phyloP scores from a whole-genome alignment of 2,113 vertebrate genomes.

The Synodontis membranacea region DNA sequence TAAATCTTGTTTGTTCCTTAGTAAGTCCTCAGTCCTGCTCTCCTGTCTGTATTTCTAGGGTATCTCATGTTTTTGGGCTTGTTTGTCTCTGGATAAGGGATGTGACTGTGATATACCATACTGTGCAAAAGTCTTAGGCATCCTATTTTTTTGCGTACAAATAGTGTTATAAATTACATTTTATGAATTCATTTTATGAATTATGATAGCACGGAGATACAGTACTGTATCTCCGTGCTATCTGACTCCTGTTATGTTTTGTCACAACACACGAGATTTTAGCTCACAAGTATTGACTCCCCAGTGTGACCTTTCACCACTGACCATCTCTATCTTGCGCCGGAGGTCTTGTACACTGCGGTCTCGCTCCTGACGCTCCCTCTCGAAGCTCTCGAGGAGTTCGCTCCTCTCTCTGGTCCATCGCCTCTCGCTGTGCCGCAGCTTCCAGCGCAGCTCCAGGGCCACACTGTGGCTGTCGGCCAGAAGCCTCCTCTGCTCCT shows the following conservation, averaged over 20 bases:
- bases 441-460: slow-evolving; percentile 90
- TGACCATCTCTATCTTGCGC: slow-evolving; percentile 83
- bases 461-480: slow-evolving; percentile 84
- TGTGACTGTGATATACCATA: not conserved
- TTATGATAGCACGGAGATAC: no score
- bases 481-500: slow-evolving; percentile 85
- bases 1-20: not conserved
- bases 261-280: not conserved
- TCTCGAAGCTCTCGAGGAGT: slow-evolving; percentile 82
- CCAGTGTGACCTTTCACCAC: not conserved
- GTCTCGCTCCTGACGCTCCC: slow-evolving; percentile 85
- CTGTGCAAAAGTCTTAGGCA: no score
- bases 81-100: not conserved
- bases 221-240: not conserved
- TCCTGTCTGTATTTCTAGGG: not conserved
- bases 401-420: slow-evolving; percentile 87
- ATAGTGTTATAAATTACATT: no score
- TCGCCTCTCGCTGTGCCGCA: slow-evolving; percentile 86
- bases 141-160: no score
- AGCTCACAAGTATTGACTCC: not conserved
- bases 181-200: no score
- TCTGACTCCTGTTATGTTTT: not conserved
- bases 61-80: not conserved
- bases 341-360: slow-evolving; percentile 81
- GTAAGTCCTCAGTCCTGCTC: not conserved